A percentile compares a stretch with the other conserved stretches of the same genome.
These are phyloP conservation scores for Meloidogyne floridensis DNA, from an alignment of 1,140 invertebrate species.

Conservation along the genomic window DNA sequence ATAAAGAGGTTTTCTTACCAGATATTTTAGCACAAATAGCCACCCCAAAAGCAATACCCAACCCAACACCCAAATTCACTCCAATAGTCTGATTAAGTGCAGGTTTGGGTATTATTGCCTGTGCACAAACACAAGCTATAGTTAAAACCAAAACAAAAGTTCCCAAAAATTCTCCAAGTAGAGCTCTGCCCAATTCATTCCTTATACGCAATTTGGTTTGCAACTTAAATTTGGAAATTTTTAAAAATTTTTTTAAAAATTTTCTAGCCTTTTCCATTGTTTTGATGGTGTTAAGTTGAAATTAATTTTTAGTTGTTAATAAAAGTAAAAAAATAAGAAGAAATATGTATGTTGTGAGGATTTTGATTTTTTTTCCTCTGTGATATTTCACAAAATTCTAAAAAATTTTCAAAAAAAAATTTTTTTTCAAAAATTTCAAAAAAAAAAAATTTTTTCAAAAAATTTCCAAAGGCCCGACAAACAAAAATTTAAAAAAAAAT, in stretches of 20 bases:
- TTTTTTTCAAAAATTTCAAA: too few relatives aligned
- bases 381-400: too few relatives aligned
- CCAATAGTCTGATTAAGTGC: constrained; percentile 43
- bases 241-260: background rate
- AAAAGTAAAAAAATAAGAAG: too few relatives aligned
- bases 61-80: constrained; percentile 50
- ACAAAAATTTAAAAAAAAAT: too few relatives aligned
- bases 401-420: too few relatives aligned
- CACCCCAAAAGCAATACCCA: constrained; percentile 53
- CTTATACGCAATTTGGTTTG: constrained; percentile 45
- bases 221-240: constrained; percentile 34
- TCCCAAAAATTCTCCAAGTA: constrained; percentile 51
- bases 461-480: too few relatives aligned
- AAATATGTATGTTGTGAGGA: too few relatives aligned
- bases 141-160: constrained; percentile 46
- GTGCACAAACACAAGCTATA: constrained; percentile 41
- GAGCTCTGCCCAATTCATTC: constrained; percentile 48
- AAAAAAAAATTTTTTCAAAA: too few relatives aligned
- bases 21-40: constrained; percentile 53
- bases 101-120: constrained; percentile 30
- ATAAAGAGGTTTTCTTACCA: constrained; percentile 19
- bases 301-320: too few relatives aligned
- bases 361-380: too few relatives aligned
- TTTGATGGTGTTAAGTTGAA: background rate
- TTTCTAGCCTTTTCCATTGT: background rate